Evolutionary conservation across 2,888 invertebrate species (phyloP).

Genomic region (Pterostichus niger): DNA sequence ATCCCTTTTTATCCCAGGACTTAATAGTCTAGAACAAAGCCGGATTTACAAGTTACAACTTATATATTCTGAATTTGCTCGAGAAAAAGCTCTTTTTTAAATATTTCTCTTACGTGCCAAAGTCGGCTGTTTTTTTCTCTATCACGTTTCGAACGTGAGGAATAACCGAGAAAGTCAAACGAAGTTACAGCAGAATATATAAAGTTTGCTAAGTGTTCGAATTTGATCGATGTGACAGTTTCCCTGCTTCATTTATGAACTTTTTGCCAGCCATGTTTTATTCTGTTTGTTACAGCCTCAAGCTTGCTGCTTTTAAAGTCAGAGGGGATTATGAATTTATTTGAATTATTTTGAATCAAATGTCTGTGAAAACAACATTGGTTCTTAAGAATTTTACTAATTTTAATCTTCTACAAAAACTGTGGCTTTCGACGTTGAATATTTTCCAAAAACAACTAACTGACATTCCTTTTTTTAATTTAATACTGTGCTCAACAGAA

Average conservation of each 20-base stretch:
- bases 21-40: slow-evolving; percentile 5
- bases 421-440: no score
- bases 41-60: slow-evolving; percentile 35
- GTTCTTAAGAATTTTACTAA: no score
- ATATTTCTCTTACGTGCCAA: slow-evolving; percentile 19
- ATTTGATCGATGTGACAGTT: slow-evolving; percentile 63
- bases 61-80: neutral
- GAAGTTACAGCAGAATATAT: slow-evolving; percentile 60
- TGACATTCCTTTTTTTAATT: no score
- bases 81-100: slow-evolving; percentile 16
- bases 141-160: slow-evolving; percentile 46
- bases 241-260: slow-evolving; percentile 46
- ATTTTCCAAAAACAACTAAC: no score
- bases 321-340: slow-evolving; percentile 27
- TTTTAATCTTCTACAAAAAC: no score
- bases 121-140: slow-evolving; percentile 3
- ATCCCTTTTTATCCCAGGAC: neutral
- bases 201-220: slow-evolving; percentile 61
- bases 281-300: slow-evolving; percentile 19
- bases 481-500: no score
- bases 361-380: no score
- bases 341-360: slow-evolving; percentile 23
- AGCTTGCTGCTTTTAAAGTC: neutral
- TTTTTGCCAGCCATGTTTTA: slow-evolving; percentile 47
- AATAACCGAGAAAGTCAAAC: slow-evolving; percentile 55